Conservation (phyloP, 2,113 vertebrate genomes). For the Tauraco erythrolophus region DNA sequence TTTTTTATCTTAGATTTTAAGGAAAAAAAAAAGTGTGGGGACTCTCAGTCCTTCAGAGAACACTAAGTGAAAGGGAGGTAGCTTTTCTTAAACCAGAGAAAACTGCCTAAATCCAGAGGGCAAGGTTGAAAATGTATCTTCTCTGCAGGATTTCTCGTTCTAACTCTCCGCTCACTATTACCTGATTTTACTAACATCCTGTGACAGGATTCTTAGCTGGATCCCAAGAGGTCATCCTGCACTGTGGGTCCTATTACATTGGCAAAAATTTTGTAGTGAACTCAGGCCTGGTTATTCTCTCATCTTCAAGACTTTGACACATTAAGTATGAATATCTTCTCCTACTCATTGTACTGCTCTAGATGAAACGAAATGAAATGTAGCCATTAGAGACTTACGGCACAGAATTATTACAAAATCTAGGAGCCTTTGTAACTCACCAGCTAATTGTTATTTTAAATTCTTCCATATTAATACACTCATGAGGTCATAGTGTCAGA, state of each 20-base stretch:
- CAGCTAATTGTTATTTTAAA: background rate
- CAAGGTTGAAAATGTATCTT: background rate
- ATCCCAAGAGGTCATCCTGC: background rate
- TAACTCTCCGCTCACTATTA: background rate
- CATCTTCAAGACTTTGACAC: background rate
- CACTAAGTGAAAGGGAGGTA: background rate
- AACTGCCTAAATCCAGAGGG: background rate
- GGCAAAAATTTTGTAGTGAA: background rate
- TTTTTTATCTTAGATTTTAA: background rate
- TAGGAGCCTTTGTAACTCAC: background rate
- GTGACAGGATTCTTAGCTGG: background rate
- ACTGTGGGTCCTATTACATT: background rate
- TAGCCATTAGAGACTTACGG: background rate
- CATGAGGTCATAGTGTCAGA: background rate
- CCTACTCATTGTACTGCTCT: background rate
- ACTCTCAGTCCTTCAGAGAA: background rate
- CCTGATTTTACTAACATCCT: background rate
- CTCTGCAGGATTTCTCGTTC: background rate
- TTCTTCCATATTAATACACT: background rate
- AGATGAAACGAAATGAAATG: background rate
- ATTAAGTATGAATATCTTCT: background rate
- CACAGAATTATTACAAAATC: background rate
- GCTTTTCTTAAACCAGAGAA: background rate
- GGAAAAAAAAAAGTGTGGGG: background rate
- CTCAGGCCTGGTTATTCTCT: background rate